These are phyloP conservation scores for Epistrophe grossulariae DNA, from an alignment of 2,888 invertebrate species.

Conservation along the genomic window DNA sequence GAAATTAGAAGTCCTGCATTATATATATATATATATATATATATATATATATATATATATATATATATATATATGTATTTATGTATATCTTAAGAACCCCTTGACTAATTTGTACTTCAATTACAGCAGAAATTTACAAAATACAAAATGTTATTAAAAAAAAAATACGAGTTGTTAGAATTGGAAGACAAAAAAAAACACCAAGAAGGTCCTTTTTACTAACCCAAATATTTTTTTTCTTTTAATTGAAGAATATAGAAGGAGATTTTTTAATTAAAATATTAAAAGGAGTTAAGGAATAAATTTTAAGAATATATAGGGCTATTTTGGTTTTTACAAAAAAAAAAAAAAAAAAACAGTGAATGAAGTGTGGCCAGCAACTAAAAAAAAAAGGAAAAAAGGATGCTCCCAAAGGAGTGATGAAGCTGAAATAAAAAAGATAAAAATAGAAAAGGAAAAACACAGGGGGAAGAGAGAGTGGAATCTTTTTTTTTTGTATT, in stretches of 20 bases:
- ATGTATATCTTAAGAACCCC: conserved; percentile 41
- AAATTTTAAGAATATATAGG: conserved; percentile 19
- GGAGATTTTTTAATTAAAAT: conserved; percentile 70
- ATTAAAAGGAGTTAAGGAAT: conserved; percentile 35
- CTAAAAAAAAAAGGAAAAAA: background rate
- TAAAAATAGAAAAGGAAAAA: conserved; percentile 4
- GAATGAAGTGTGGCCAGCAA: conserved; percentile 43
- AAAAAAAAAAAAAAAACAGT: conserved; percentile 36
- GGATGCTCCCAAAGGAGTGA: conserved; percentile 64
- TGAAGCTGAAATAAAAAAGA: conserved; percentile 38
- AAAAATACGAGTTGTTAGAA: background rate
- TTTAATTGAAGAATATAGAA: conserved; percentile 13
- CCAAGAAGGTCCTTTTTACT: conserved; percentile 34
- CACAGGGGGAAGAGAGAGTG: no score
- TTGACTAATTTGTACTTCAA: conserved; percentile 73
- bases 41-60: background rate
- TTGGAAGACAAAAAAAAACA: background rate
- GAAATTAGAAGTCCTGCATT: conserved; percentile 46
- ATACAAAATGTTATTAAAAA: conserved; percentile 26
- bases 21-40: background rate
- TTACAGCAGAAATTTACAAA: conserved; percentile 59
- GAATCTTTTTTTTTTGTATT: background rate
- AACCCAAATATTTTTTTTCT: conserved; percentile 18
- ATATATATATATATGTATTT: conserved; percentile 1
- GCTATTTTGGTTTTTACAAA: conserved; percentile 8